Evolutionary conservation across 2,888 invertebrate species (phyloP).

Genomic region (Lycia hirtaria): DNA sequence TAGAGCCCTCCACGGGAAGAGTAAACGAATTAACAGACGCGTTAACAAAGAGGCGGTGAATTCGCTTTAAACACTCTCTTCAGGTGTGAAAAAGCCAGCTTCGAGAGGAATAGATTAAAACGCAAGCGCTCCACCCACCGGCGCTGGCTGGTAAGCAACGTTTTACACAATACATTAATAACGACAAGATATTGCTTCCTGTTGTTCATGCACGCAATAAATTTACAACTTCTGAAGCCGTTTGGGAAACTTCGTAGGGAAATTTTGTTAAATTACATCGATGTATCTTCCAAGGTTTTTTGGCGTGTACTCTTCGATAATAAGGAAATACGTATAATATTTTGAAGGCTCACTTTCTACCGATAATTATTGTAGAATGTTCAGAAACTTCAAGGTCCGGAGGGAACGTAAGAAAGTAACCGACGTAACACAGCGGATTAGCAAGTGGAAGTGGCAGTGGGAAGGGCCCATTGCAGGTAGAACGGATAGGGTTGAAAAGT

Average conservation of each 20-base stretch:
- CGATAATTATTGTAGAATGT: too few relatives aligned
- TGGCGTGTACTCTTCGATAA: slow-evolving; percentile 4
- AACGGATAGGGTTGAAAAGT: too few relatives aligned
- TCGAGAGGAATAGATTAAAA: slow-evolving; percentile 77
- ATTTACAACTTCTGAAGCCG: slow-evolving; percentile 20
- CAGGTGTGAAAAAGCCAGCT: slow-evolving; percentile 77
- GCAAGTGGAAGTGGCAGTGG: too few relatives aligned
- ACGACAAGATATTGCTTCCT: slow-evolving; percentile 43
- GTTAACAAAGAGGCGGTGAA: slow-evolving; percentile 73
- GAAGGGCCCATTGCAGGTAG: too few relatives aligned
- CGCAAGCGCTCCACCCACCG: slow-evolving; percentile 47
- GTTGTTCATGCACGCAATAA: slow-evolving; percentile 29
- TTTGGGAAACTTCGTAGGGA: slow-evolving; percentile 26
- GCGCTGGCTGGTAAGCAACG: slow-evolving; percentile 47
- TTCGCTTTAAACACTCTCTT: slow-evolving; percentile 74
- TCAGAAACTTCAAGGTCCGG: too few relatives aligned
- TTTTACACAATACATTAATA: slow-evolving; percentile 48
- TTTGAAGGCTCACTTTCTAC: not conserved
- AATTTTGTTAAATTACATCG: slow-evolving; percentile 29
- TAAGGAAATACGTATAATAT: slow-evolving; percentile 8
- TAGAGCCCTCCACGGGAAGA: slow-evolving; percentile 72
- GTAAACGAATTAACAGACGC: slow-evolving; percentile 82
- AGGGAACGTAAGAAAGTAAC: too few relatives aligned
- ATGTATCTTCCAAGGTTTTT: slow-evolving; percentile 20
- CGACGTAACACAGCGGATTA: too few relatives aligned